phyloP scores from a whole-genome alignment of 2,888 invertebrate species.

The Sericinus montela region DNA sequence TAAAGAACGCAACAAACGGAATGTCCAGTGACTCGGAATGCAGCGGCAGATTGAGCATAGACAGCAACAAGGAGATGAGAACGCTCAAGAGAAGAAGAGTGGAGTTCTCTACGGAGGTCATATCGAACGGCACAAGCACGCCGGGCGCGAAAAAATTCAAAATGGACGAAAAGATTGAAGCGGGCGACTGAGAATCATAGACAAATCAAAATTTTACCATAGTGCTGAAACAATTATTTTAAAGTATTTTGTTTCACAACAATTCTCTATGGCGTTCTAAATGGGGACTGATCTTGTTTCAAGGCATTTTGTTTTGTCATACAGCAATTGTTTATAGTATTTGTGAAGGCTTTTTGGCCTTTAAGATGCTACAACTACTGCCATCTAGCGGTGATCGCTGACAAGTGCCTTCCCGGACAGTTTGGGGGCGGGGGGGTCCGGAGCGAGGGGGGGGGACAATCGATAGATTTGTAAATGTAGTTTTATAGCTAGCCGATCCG shows the following conservation, averaged over 20 bases:
- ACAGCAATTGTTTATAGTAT: too few species aligned
- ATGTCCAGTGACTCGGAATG: slow-evolving; percentile 53
- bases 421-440: too few species aligned
- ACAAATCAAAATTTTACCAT: too few species aligned
- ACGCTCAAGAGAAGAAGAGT: slow-evolving; percentile 48
- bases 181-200: slow-evolving; percentile 17
- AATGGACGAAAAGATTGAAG: slow-evolving; percentile 20
- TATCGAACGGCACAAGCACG: slow-evolving; percentile 15
- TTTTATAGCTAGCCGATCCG: background rate
- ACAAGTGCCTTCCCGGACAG: background rate
- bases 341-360: too few species aligned
- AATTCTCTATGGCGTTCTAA: too few species aligned
- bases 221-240: too few species aligned
- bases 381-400: background rate
- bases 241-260: too few species aligned
- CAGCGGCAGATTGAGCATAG: slow-evolving; percentile 34
- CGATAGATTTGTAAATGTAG: background rate
- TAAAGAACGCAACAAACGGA: slow-evolving; percentile 55
- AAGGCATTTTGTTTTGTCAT: too few species aligned
- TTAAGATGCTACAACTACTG: background rate
- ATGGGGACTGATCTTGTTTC: too few species aligned
- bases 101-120: slow-evolving; percentile 38
- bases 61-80: slow-evolving; percentile 34
- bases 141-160: slow-evolving; percentile 32
- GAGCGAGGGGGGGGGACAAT: background rate